Base-by-base conservation (phyloP, 2,888 invertebrate species). In the Nomada goodeniana region DNA sequence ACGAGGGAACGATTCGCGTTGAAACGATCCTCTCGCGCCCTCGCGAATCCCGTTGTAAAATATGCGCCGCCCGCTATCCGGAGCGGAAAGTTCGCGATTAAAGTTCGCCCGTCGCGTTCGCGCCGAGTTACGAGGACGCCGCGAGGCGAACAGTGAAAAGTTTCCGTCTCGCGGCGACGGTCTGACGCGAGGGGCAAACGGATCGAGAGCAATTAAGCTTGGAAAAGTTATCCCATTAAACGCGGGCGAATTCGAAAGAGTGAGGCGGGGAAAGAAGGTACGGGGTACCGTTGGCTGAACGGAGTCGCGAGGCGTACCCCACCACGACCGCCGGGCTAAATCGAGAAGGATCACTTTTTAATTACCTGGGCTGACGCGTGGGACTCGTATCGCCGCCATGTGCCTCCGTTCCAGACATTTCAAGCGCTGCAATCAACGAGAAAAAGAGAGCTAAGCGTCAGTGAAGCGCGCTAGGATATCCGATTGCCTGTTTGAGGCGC, bases 321-420 rank as follows among this genome's bases (percentile, higher is more conserved):
- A 23, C 29, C 15, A 15, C 1, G 44, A 23, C 1, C 53, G 36
- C 50, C n/a, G 71, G 71, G 47, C 55, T 63, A 63, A 67, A 77
- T 77, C 63, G 61, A 67, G 44, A 57, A 44, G 44, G 57, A 82
- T 82, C 52, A 60, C n/a, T 67, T 60, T 80, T 68, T 72, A 80
- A 82, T 89, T 88, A 92, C 92, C 92, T 92, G 65, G 92, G 91
- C 72, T 89, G 91, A 85, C 89, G 89, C 76, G 90, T 91, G 55
- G 92, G 91, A 82, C 91, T 92, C 42, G 88, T 89, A 69, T 91
- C 91, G 75, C 85, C 88, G 77, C 86, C 90, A 85, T 88, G 88
- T 80, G 82, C 82, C 76, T 91, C 91, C 83, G 82, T 85, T 87
- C 89, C 89, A 63, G 92, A 91, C 92, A 92, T 92, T 81, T 88